A percentile compares a stretch with the other conserved stretches of the same genome.
Evolutionary conservation across 2,888 invertebrate genomes (phyloP).

Genomic region (Pocota personata): DNA sequence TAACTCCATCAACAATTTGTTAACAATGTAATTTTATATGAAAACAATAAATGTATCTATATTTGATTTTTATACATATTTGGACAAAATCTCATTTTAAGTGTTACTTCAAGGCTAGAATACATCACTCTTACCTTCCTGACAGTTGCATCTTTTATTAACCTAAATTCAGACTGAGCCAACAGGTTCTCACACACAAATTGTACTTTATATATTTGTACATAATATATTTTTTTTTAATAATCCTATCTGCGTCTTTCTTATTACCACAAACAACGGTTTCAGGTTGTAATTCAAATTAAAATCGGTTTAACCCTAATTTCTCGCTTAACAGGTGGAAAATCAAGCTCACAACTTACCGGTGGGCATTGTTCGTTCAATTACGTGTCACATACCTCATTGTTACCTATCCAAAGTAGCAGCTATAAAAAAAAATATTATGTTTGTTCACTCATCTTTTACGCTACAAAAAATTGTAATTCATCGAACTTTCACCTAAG

Average conservation of each 20-base stretch:
- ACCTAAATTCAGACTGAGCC: too few relatives aligned
- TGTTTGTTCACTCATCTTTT: slow-evolving; percentile 22
- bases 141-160: too few relatives aligned
- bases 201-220: too few relatives aligned
- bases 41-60: too few relatives aligned
- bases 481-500: slow-evolving; percentile 55
- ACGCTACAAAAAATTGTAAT: slow-evolving; percentile 13
- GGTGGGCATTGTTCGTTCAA: neutral
- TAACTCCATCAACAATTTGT: too few relatives aligned
- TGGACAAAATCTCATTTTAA: too few relatives aligned
- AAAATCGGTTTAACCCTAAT: slow-evolving; percentile 38
- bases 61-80: too few relatives aligned
- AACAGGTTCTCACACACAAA: too few relatives aligned
- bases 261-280: neutral
- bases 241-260: neutral
- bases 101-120: too few relatives aligned
- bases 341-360: slow-evolving; percentile 4
- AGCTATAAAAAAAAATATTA: neutral
- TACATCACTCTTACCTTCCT: too few relatives aligned
- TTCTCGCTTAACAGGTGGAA: slow-evolving; percentile 4
- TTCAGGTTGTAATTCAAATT: slow-evolving; percentile 4
- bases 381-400: neutral
- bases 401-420: slow-evolving; percentile 10
- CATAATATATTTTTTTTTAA: too few relatives aligned
- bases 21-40: too few relatives aligned